Evolutionary conservation across 2,113 vertebrate species (phyloP).

Genomic region (Agelaius phoeniceus): DNA sequence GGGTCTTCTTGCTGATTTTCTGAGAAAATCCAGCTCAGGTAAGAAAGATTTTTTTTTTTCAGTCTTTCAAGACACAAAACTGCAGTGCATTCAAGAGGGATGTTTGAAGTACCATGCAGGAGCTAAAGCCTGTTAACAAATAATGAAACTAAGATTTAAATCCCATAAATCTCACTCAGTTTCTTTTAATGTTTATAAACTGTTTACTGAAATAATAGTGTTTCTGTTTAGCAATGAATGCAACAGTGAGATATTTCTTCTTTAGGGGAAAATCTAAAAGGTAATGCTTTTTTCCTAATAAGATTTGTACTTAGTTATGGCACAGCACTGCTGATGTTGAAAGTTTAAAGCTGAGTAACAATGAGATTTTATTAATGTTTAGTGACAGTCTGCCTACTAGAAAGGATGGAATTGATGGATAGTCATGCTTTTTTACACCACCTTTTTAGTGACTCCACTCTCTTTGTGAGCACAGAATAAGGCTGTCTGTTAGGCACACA

Average conservation of each 20-base stretch:
- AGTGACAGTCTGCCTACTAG: background rate
- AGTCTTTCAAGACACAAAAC: background rate
- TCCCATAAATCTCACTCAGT: background rate
- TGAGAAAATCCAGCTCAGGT: background rate
- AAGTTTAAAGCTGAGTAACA: conserved; percentile 17
- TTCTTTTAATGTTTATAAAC: conserved; percentile 47
- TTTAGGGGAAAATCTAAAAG: conserved; percentile 11
- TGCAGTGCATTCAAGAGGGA: background rate
- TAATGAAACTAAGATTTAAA: conserved; percentile 33
- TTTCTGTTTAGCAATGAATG: background rate
- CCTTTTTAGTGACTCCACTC: background rate
- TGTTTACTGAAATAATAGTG: conserved; percentile 24
- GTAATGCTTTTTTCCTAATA: background rate
- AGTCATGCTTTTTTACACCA: background rate
- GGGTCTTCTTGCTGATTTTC: background rate
- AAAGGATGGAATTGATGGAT: conserved; percentile 24
- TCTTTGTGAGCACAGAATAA: background rate
- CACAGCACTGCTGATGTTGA: background rate
- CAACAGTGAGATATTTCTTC: background rate
- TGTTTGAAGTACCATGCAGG: background rate
- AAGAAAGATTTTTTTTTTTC: background rate
- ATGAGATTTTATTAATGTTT: conserved; percentile 21
- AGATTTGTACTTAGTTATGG: conserved; percentile 25
- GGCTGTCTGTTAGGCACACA: background rate
- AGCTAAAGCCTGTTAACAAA: conserved; percentile 30